Base-by-base conservation (phyloP, 2,797 vertebrate genomes). In the Anabacerthia variegaticeps region DNA sequence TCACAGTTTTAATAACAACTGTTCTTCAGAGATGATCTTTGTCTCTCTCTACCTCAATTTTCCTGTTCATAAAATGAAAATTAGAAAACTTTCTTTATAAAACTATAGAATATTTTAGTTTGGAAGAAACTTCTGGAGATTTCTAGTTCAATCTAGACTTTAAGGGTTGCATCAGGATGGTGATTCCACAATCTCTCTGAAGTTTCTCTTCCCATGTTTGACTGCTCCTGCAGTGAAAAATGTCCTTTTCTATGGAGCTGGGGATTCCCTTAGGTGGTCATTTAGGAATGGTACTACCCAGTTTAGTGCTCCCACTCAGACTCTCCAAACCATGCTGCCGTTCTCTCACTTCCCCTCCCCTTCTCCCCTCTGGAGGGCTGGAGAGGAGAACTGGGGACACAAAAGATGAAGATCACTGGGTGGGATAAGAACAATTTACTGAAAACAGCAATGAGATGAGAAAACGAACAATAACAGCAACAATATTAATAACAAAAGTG, bases 21-120 rank as follows among this genome's bases (percentile, higher is more conserved):
- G 34, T 63, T 82, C 16, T 77, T 83, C 12, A 67, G 24, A 65
- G 28, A 26, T 5, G 62, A 63, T 15, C 15, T 79, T 79, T 49
- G 15, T 76, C 4, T 89, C 39, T 88, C 27, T 66, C 20, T 32
- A n/a, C 14, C 17, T 93, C 12, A 16, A 3, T 67, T 91, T 89
- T 85, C 20, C 26, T 49, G 6, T 59, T 79, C 56, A 14, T 89
- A 34, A 84, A 85, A 85, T 68, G 24, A 15, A 84, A 84, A 30
- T 83, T 56, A 73, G 37, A 89, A 80, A 73, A 32, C 13, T 66
- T 83, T 26, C 6, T 85, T 62, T 56, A 9, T 91, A 80, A 85
- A 92, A 41, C 20, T 13, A 13, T n/a, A 24, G 14, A 58, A 22
- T 59, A 32, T 55, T 79, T 66, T 52, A 30, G 18, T 77, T 54